These are phyloP conservation scores for Parazoanthus darwini DNA, from an alignment of 92 coral and sea anemone genomes.

Conservation along the genomic window DNA sequence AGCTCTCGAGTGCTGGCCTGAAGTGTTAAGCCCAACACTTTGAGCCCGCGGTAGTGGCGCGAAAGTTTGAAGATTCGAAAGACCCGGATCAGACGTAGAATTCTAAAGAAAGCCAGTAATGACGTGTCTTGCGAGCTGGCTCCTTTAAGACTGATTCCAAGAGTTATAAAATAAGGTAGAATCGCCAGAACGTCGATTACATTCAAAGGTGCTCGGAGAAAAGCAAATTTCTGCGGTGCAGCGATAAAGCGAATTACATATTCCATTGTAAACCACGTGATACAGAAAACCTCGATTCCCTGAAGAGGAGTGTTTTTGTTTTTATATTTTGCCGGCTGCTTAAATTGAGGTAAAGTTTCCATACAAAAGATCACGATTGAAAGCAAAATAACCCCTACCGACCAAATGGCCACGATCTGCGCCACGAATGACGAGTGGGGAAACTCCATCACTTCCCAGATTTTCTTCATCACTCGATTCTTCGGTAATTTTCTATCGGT, in stretches of 20 bases:
- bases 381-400: conserved; percentile 80
- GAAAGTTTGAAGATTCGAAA: conserved; percentile 89
- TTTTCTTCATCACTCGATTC: conserved; percentile 56
- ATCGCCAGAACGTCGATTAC: conserved; percentile 82
- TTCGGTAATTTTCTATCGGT: conserved; percentile 55
- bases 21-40: conserved; percentile 79
- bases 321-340: conserved; percentile 61
- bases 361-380: conserved; percentile 85
- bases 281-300: conserved; percentile 80
- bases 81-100: conserved; percentile 81
- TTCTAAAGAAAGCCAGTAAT: conserved; percentile 70
- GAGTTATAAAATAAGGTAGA: conserved; percentile 78
- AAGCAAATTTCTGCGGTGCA: conserved; percentile 72
- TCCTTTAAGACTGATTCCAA: conserved; percentile 54
- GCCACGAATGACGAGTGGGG: conserved; percentile 75
- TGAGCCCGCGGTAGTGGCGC: conserved; percentile 86
- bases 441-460: conserved; percentile 80
- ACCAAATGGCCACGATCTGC: conserved; percentile 75
- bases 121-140: conserved; percentile 42
- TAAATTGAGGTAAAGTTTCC: conserved; percentile 83
- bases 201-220: conserved; percentile 73
- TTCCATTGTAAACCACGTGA: conserved; percentile 86
- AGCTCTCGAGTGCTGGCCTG: conserved; percentile 83
- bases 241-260: conserved; percentile 70
- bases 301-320: conserved; percentile 58